These are phyloP conservation scores for Drosophila paranaensis DNA, from an alignment of 2,888 invertebrate genomes.

Conservation along the genomic window DNA sequence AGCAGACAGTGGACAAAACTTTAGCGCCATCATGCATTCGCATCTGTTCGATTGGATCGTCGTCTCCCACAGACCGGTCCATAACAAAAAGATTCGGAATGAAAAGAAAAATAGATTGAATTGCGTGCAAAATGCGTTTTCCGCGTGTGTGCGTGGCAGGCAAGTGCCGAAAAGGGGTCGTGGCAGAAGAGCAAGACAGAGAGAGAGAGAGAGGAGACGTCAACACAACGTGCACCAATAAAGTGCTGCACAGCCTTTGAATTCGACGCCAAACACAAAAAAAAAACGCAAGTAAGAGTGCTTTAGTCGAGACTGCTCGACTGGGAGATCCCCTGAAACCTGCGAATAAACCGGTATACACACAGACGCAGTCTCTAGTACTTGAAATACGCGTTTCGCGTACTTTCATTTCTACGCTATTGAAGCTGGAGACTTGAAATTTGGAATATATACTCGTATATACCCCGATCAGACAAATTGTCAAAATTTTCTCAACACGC, in stretches of 20 bases:
- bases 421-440: no score
- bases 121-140: constrained; percentile 81
- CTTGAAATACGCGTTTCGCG: no score
- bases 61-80: constrained; percentile 32
- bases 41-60: constrained; percentile 46
- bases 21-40: constrained; percentile 59
- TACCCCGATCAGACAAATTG: no score
- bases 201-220: not conserved
- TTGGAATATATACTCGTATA: no score
- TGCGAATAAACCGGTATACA: no score
- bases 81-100: constrained; percentile 68
- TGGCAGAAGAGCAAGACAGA: not conserved
- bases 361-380: no score
- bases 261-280: constrained; percentile 8
- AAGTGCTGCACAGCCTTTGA: constrained; percentile 50
- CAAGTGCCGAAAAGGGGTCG: constrained; percentile 1
- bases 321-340: no score
- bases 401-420: no score
- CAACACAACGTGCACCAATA: constrained; percentile 55
- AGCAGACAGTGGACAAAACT: constrained; percentile 31
- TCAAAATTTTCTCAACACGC: no score
- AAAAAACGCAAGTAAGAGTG: no score
- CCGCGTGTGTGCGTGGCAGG: constrained; percentile 44
- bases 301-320: no score
- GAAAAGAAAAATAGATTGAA: constrained; percentile 77